Evolutionary conservation across 1,140 invertebrate genomes (phyloP), one percentile per base, ranked within the genome.

Genomic region (Ooceraea biroi): DNA sequence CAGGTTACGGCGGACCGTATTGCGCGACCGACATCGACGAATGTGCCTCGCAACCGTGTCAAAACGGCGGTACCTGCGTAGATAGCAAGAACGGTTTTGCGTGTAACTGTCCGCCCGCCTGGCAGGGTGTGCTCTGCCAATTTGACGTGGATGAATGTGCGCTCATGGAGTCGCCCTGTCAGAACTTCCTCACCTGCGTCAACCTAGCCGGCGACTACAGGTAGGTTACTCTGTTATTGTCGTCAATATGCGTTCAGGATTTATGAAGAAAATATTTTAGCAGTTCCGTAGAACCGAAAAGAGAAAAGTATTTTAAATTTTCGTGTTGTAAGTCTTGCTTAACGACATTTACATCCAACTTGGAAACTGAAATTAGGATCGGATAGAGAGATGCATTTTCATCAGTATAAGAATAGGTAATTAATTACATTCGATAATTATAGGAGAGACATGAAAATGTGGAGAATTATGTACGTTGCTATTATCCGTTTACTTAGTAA

Each of bases 31-130:
- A 97, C 93, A 96, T 98, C 85, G 97, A 98, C 93, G 98, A 98
- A 92, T 98, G 98, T 91, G 95, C 95, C 27, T 97, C 96, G 8
- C 96, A 96, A 86, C 97, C 98, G 0, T 99, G 98, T 92, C 95
- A 97, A 92, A 98, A 99, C 94, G 97, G 97, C 65, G 98, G 97
- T 50, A 97, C 96, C 69, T 99, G 98, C 93, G 94, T 97, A 27
- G 97, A 97, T 91, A 94, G 97, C 65, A 95, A 96, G 73, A 96
- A 97, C 90, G 95, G 96, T 12, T 98, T 97, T 93, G 95, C 95
- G 65, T 98, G 98, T 93, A 95, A 96, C 60, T 98, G 98, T 94
- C 96, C 96, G 12, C 91, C 96, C 7, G 97, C 97, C 30, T 99
- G 98, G 97, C 96, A 96, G 85, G 98, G 98, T 46, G 95, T 96